Evolutionary conservation across 2,797 vertebrate species (phyloP), one percentile per base, ranked within the genome.

Genomic region (Liparis tanakae): DNA sequence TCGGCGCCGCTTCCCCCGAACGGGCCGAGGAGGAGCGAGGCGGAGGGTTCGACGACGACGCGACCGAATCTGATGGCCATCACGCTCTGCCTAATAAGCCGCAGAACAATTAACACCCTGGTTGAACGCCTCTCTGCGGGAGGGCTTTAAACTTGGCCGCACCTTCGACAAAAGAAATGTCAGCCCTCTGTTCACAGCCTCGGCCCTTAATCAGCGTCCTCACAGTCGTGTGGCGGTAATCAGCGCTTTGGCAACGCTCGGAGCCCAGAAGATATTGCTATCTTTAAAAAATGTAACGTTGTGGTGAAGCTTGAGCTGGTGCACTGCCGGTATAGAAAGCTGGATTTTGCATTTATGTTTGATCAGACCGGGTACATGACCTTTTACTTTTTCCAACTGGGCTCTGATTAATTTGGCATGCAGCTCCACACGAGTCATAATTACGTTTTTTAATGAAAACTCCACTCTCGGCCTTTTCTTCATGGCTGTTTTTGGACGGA

Each of bases 1-100:
- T 72, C 77, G 76, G 78, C 85, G 88, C 76, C 72, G 61, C 67
- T 84, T 73, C 39, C 37, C 25, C 37, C 25, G 51, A 67, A 7
- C 14, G 61, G 72, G 39, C 30, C 6, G 39, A 62, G 51, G 55
- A 8, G 20, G 34, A 22, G 50, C 46, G 39, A n/a, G 48, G 4
- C 53, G 67, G 66, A 82, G 71, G 39, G 55, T 80, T 54, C 46
- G 58, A 58, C 41, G 37, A 69, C 36, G 68, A 56, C 50, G 15
- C 20, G 44, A 74, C 53, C 58, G 60, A 72, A 67, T 73, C 15
- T 51, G 62, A 54, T n/a, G 50, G 10, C 48, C 39, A 33, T 70
- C 17, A 68, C 14, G n/a, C 41, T 51, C 43, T 39, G 7, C 20
- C 34, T 60, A 22, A 58, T 75, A 37, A 36, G 51, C 50, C 5